These are phyloP conservation scores for Lethenteron camtschaticum DNA, from an alignment of 2,113 vertebrate genomes.

Conservation along the genomic window DNA sequence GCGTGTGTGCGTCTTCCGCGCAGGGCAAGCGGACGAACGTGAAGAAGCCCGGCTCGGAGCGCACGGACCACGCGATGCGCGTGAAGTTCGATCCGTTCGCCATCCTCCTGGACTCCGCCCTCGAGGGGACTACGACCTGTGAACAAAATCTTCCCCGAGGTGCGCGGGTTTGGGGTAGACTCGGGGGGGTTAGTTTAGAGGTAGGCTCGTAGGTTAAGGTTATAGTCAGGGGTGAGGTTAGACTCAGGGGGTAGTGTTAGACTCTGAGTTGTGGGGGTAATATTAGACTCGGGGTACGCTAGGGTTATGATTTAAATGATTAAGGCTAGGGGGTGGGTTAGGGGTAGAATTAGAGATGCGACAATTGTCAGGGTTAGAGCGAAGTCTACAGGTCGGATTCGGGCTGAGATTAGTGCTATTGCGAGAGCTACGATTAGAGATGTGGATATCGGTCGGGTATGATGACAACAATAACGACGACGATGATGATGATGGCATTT, in stretches of 20 bases:
- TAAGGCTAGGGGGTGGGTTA: no score
- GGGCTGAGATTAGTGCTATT: neutral
- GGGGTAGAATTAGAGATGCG: neutral
- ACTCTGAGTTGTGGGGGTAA: no score
- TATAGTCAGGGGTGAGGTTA: no score
- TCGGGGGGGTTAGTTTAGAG: no score
- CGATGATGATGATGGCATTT: neutral
- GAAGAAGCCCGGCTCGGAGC: conserved; percentile 19
- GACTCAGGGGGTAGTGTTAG: no score
- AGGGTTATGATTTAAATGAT: no score
- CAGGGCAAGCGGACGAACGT: conserved; percentile 48
- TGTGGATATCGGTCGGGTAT: neutral
- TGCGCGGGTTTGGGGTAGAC: conserved; percentile 12
- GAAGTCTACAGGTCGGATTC: no score
- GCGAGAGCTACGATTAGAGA: neutral
- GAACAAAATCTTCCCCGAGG: conserved; percentile 46
- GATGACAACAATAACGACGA: neutral
- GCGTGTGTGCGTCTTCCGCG: neutral
- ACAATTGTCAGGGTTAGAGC: neutral
- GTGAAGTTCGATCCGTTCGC: conserved; percentile 52
- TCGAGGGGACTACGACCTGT: conserved; percentile 63
- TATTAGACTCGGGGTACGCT: no score
- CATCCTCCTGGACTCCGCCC: conserved; percentile 44
- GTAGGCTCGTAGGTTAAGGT: no score
- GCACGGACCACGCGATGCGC: conserved; percentile 15